phyloP scores from a whole-genome alignment of 2,113 vertebrate species.

The Neopipo cinnamomea region DNA sequence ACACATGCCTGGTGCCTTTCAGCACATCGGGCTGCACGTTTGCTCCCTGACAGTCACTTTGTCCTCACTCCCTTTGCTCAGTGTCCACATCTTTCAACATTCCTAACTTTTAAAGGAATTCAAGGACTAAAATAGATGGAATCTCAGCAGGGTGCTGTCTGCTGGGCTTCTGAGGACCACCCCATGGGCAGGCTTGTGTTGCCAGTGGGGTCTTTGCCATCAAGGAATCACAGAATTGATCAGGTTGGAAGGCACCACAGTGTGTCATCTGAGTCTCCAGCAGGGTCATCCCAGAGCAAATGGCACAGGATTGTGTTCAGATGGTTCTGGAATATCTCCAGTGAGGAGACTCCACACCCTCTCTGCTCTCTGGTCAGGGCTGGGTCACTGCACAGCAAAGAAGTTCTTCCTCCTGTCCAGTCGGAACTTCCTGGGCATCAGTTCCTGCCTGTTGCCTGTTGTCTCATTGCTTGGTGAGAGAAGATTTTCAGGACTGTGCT shows the following conservation, averaged over 20 bases:
- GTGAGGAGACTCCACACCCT: not conserved
- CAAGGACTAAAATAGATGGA: not conserved
- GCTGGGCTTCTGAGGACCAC: not conserved
- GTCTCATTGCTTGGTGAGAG: not conserved
- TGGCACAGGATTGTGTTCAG: not conserved
- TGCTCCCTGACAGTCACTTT: not conserved
- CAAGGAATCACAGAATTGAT: not conserved
- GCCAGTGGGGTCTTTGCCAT: not conserved
- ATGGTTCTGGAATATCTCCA: not conserved
- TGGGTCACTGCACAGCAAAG: not conserved
- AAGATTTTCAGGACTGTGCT: not conserved
- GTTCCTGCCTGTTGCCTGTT: not conserved
- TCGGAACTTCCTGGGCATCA: not conserved
- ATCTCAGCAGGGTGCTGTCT: not conserved
- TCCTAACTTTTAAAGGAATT: not conserved
- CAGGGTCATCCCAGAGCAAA: not conserved
- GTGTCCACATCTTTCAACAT: not conserved
- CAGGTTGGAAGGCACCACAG: not conserved
- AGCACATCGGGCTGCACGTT: not conserved
- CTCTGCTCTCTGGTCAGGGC: not conserved
- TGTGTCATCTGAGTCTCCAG: not conserved
- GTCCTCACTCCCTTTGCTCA: fast-evolving
- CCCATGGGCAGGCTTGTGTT: not conserved
- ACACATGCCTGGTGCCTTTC: not conserved
- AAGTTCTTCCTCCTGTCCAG: not conserved